Base-by-base conservation (phyloP, 2,797 vertebrate genomes). In the Rhynchonycteris naso region DNA sequence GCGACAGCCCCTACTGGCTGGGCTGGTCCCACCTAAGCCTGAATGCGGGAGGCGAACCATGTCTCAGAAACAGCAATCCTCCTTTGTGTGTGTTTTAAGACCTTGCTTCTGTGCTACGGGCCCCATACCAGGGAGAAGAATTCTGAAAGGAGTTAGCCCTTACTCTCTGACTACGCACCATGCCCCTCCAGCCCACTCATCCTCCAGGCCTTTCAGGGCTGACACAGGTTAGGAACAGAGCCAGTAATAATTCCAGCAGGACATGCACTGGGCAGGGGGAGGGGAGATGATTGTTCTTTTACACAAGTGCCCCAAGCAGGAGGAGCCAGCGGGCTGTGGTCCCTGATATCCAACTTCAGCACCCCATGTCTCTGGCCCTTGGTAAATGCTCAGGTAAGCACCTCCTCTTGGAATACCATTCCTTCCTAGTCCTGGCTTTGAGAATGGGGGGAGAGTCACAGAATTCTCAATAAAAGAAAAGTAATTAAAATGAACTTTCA, bases 1-100 rank as follows among this genome's bases (percentile, higher is more conserved):
- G 98, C 96, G 96, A 98, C 98, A 98, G 98, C 98, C 98, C 98
- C 98, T 98, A 97, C 97, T 97, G 97, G 97, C 97, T 96, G 88
- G 72, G 72, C 92, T 85, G 78, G 96, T 97, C 95, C 98, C 96
- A 98, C 72, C 47, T 63, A 97, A 97, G 94, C 94, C 97, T 95
- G 98, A 94, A 94, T 87, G 75, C 92, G 92, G 96, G 97, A 96
- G 95, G 96, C 96, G 95, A 97, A 97, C 94, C 61, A 58, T 72
- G 88, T 93, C 71, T 79, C 47, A 0, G 47, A 58, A 86, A 50
- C 85, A 59, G 71, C 12, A 26, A 59, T 50, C 83, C 43, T 85
- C 90, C 90, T 93, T 92, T 94, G 94, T 94, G 94, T 54, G 14
- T 38, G 58, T 58, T 84, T 63, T 72, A 88, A 93, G 76, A n/a